Base-by-base conservation (phyloP, 2,113 vertebrate genomes). In the Oostethus manadensis region DNA sequence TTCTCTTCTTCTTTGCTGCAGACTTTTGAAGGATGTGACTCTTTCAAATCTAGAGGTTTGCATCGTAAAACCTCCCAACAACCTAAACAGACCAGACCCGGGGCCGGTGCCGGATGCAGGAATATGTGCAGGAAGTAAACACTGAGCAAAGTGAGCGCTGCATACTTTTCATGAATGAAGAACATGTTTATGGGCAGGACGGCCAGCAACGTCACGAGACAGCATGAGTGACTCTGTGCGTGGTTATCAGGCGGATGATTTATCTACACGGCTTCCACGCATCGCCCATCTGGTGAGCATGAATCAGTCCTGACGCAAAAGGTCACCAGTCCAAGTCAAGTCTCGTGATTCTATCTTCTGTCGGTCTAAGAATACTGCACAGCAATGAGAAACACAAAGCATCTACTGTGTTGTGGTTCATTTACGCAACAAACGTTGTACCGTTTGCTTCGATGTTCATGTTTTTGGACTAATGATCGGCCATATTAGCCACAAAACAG, bases 71-170 rank as follows among this genome's bases (percentile, higher is more conserved):
- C 16, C 46, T 45, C 18, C 44, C 16, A 2, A 2, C 43, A 38
- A 62, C 18, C 50, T 55, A 29, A 71, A 62, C 66, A 70, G 58
- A 60, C 11, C 68, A 43, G 4, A 50, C 17, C 46, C 43, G 56
- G 47, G 49, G 70, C 48, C 73, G 76, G 78, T 71, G 60, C 71
- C 29, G 53, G 51, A 33, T 66, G 46, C 14, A 51, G 58, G 58
- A 70, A 69, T 60, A 61, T 81, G 20, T 61, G 10, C 26, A 60
- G 56, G 78, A 77, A 74, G 72, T 84, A 80, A 83, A 84, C 74
- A 79, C 3, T 5, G 48, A 63, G 58, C 62, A 8, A 18, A 26
- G 13, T 20, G 56, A 57, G 6, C 8, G 16, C 23, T 50, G 33
- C 53, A 57, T 38, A 48, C 33, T 33, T 35, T 14, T 49, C 20